Base-by-base conservation (phyloP, 1,140 invertebrate genomes). In the Sitobion miscanthi region DNA sequence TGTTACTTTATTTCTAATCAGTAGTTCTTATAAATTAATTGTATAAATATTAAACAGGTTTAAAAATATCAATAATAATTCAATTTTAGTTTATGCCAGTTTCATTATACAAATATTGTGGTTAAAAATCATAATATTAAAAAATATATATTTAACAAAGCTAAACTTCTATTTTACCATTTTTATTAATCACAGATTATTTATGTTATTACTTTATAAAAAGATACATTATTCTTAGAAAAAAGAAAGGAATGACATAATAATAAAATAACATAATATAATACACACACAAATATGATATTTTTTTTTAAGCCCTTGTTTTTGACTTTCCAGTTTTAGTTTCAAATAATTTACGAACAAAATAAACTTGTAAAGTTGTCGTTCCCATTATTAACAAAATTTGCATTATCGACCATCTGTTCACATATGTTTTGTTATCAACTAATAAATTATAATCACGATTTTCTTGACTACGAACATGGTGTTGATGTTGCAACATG, bases 341-440 rank as follows among this genome's bases (percentile, higher is more conserved):
- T 94, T 98, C 97, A 95, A 99, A 99, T 6, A 99, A 95, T 95
- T 98, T 98, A 94, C 97, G 96, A 21, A 99, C 97, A 95, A 98
- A 98, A 95, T 97, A 98, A 1, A 99, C 98, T 96, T 99, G 97
- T 57, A 97, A 94, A 25, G 96, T 96, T 45, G 97, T 97, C 1
- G 98, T 97, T 1, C 96, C 95, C 47, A 97, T 95, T 94, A 99
- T 97, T 6, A 98, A 97, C n/a, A 97, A 86, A 35, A 98, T 98
- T 95, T 99, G 98, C 57, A 97, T 96, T 9, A 99, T 94, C 0
- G 98, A 99, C 98, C 98, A 99, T 89, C 96, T 97, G 94, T 97
- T 96, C 8, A 99, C 97, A 95, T 99, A 99, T 8, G 95, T 95
- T 95, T 98, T 98, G 95, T 99, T 99, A 94, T 97, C 97, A 45